These are phyloP conservation scores for Pantherophis alleghaniensis DNA, from an alignment of 2,797 vertebrate genomes.

Conservation along the genomic window DNA sequence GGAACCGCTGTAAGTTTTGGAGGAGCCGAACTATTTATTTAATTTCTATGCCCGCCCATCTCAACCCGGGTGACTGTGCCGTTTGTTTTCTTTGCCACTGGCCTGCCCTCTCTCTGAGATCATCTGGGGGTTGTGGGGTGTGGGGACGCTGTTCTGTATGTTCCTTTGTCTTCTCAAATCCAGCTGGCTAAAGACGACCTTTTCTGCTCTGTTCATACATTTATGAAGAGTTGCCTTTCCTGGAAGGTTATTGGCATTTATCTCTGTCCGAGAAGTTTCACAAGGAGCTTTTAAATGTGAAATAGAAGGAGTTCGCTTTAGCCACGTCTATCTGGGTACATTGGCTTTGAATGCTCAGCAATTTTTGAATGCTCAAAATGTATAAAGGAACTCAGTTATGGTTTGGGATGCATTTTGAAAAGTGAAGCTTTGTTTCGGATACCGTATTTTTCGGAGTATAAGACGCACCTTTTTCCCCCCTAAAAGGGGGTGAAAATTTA, in stretches of 20 bases:
- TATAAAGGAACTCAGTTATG: neutral
- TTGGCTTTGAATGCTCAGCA: neutral
- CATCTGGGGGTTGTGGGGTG: neutral
- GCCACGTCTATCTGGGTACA: neutral
- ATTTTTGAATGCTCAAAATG: neutral
- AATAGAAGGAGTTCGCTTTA: neutral
- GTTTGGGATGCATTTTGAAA: neutral
- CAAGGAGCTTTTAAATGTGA: neutral
- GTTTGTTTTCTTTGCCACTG: neutral
- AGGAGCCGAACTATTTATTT: neutral
- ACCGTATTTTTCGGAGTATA: too few relatives aligned
- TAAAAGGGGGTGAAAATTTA: too few relatives aligned
- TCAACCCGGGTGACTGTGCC: neutral
- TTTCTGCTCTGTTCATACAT: neutral
- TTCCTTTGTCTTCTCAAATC: neutral
- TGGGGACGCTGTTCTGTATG: neutral
- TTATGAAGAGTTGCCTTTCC: neutral
- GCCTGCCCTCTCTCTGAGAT: neutral
- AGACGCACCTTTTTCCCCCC: too few relatives aligned
- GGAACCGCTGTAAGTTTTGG: constrained; percentile 79
- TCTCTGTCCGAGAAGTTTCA: neutral
- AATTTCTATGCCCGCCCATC: neutral
- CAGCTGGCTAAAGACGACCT: neutral
- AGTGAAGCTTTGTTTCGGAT: neutral
- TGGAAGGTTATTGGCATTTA: neutral